A percentile compares a stretch with the other conserved stretches of the same genome.
Conservation (phyloP, 2,113 vertebrate genomes). For the Columba janthina region DNA sequence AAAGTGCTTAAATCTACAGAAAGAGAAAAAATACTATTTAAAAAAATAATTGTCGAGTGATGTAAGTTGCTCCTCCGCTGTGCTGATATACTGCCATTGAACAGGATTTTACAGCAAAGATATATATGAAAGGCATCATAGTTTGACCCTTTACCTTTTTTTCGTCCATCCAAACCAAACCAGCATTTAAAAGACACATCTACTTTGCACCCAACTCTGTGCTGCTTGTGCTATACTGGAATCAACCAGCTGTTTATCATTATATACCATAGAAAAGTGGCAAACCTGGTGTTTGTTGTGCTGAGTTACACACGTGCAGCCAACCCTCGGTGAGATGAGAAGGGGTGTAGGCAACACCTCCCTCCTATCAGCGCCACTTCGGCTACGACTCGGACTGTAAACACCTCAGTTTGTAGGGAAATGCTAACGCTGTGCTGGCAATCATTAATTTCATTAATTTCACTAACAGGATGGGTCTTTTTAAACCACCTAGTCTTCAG, state of each 20-base stretch:
- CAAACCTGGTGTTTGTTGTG: not conserved
- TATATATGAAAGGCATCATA: not conserved
- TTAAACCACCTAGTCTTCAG: not conserved
- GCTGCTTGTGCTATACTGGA: not conserved
- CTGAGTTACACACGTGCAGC: fast-evolving
- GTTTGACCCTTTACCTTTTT: not conserved
- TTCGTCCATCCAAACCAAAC: not conserved
- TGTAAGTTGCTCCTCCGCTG: not conserved
- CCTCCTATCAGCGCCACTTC: not conserved
- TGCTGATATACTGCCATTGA: not conserved
- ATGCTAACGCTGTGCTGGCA: not conserved
- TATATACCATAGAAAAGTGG: not conserved
- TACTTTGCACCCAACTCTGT: fast-evolving
- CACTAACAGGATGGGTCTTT: not conserved
- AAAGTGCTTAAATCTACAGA: not conserved
- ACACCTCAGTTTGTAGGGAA: not conserved
- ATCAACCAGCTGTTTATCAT: not conserved
- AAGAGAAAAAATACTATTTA: not conserved
- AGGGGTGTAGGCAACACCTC: not conserved
- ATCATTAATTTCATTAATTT: not conserved
- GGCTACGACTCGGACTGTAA: fast-evolving
- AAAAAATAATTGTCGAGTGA: not conserved
- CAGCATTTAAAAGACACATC: not conserved
- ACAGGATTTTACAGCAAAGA: not conserved
- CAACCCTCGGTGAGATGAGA: not conserved